Conservation (phyloP, 2,113 vertebrate species). For the Archilochus colubris region DNA sequence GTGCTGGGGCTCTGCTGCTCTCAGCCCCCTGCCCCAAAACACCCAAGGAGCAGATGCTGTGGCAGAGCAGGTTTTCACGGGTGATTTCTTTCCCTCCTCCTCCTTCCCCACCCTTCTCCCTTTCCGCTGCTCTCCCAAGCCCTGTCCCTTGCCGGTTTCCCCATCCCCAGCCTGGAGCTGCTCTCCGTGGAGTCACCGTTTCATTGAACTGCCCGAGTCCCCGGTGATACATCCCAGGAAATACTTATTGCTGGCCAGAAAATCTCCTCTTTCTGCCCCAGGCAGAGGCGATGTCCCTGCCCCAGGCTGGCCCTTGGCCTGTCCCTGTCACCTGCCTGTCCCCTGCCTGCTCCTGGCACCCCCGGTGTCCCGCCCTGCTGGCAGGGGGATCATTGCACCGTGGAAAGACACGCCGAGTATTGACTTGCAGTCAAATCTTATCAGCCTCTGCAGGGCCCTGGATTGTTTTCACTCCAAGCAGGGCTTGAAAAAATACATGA, state of each 20-base stretch:
- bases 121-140: background rate
- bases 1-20: background rate
- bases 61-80: background rate
- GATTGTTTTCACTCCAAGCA: constrained; percentile 40
- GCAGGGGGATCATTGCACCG: background rate
- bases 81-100: background rate
- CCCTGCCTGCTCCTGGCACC: background rate
- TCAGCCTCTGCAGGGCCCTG: background rate
- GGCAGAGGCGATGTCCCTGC: background rate
- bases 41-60: background rate
- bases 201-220: background rate
- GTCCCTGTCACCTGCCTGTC: background rate
- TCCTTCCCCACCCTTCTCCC: background rate
- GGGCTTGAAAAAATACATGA: constrained; percentile 32
- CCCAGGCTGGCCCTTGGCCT: background rate
- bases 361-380: background rate
- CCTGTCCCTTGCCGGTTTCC: background rate
- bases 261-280: background rate
- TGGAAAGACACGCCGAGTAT: constrained; percentile 30
- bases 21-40: background rate
- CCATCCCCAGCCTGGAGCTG: fast-evolving
- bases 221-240: background rate
- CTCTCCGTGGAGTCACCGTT: background rate
- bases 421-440: constrained; percentile 64
- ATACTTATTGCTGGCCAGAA: background rate